Percentiles rank a stretch among this genome's conserved stretches.
Conservation (phyloP, 2,888 invertebrate species). For the Eucriotettix oculatus region DNA sequence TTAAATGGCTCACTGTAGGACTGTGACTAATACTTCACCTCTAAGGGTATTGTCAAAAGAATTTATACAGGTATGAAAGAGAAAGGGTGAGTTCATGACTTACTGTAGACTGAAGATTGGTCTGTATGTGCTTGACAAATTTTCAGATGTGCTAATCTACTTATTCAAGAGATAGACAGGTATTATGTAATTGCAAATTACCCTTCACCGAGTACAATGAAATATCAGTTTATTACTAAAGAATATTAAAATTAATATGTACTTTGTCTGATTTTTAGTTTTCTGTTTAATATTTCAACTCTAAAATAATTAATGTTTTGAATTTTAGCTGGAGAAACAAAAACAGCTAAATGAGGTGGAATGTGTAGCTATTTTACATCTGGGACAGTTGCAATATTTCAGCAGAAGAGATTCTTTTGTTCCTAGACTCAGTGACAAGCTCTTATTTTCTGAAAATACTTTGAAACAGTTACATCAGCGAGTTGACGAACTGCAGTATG, state of each 20-base stretch:
- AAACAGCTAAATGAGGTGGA: conserved; percentile 60
- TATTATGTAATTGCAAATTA: no score
- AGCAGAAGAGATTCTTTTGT: conserved; percentile 20
- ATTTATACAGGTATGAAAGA: no score
- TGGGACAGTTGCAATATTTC: conserved; percentile 48
- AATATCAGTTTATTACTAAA: neutral
- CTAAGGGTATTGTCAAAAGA: no score
- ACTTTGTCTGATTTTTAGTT: neutral
- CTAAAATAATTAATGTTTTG: neutral
- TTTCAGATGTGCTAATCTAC: no score
- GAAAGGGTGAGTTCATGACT: no score
- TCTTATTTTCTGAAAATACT: conserved; percentile 45
- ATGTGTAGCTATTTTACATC: conserved; percentile 45
- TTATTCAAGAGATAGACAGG: no score
- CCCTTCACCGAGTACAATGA: no score
- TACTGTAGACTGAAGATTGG: no score
- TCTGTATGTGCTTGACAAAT: no score
- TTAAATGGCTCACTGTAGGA: no score
- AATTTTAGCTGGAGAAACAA: conserved; percentile 51
- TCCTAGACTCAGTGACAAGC: conserved; percentile 19
- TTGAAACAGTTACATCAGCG: conserved; percentile 39
- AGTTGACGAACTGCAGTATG: conserved; percentile 44
- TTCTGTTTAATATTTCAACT: neutral
- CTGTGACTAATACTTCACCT: no score
- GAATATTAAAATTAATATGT: neutral